Conservation (phyloP, 2,113 vertebrate species). For the Cyanoliseus patagonus region DNA sequence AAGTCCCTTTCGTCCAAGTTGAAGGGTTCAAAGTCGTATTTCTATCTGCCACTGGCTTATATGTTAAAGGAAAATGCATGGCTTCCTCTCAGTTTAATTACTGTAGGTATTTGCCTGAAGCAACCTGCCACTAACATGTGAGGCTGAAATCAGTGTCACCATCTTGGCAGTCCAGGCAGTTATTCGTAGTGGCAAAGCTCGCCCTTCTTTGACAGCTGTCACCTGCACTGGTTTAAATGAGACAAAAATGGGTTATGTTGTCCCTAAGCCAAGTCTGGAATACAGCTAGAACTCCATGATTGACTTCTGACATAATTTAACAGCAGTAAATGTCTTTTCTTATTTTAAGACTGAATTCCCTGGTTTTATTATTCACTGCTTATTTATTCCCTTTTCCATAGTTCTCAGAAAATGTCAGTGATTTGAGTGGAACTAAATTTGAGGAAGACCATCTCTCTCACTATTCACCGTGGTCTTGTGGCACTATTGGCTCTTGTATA, state of each 20-base stretch:
- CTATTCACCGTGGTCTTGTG: slow-evolving; percentile 96
- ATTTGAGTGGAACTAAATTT: slow-evolving; percentile 84
- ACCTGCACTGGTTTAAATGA: neutral
- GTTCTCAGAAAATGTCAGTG: slow-evolving; percentile 84
- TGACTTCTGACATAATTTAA: neutral
- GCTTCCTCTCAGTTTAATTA: neutral
- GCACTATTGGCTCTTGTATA: slow-evolving; percentile 87
- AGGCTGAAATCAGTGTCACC: neutral
- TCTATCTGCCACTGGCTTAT: neutral
- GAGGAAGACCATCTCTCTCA: slow-evolving; percentile 88
- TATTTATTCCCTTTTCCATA: slow-evolving; percentile 59
- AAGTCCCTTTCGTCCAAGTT: neutral
- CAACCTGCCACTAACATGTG: neutral
- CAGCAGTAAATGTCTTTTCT: neutral
- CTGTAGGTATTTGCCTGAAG: neutral
- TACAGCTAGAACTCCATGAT: neutral
- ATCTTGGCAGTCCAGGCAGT: neutral
- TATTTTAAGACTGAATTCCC: neutral
- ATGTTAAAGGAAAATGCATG: neutral
- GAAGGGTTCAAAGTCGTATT: neutral
- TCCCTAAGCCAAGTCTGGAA: neutral
- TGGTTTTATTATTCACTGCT: slow-evolving; percentile 1
- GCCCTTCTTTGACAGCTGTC: neutral
- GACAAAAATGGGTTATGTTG: neutral
- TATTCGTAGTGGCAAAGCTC: neutral